Conservation (phyloP, 2,888 invertebrate genomes). For the Brachyptera risi region DNA sequence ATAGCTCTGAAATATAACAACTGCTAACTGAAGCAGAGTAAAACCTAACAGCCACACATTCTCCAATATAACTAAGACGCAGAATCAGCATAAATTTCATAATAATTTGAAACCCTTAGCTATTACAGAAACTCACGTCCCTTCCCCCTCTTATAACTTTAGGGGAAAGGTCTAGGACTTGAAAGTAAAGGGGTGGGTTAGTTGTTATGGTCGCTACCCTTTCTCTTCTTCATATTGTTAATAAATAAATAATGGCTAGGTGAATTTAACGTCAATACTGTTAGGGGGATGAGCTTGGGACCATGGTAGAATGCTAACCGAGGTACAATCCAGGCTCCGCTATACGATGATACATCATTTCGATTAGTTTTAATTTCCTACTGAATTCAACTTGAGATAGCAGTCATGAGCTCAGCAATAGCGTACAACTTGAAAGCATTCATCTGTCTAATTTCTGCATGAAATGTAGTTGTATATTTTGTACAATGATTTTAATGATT, state of each 20-base stretch:
- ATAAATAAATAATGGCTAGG: conserved; percentile 34
- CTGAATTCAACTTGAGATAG: no score
- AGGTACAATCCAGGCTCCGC: no score
- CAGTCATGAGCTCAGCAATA: no score
- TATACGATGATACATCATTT: no score
- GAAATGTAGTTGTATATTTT: no score
- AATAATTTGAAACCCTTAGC: conserved; percentile 41
- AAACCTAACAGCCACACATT: conserved; percentile 35
- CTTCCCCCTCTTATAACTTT: conserved; percentile 3
- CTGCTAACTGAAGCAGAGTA: conserved; percentile 3
- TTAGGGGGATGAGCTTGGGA: conserved; percentile 25
- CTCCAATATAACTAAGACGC: conserved; percentile 44
- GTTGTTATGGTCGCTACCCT: conserved; percentile 21
- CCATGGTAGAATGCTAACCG: neutral
- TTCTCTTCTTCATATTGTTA: conserved; percentile 32
- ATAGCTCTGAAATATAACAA: conserved; percentile 11
- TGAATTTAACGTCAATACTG: conserved; percentile 32
- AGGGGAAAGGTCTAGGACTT: conserved; percentile 16
- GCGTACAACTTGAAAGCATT: no score
- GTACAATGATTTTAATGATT: no score
- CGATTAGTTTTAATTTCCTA: no score
- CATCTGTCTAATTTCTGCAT: no score
- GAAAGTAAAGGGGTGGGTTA: conserved; percentile 19
- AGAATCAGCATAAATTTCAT: conserved; percentile 53
- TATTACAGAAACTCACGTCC: conserved; percentile 21